phyloP scores from a whole-genome alignment of 2,888 invertebrate genomes.

The Magallana nippona region DNA sequence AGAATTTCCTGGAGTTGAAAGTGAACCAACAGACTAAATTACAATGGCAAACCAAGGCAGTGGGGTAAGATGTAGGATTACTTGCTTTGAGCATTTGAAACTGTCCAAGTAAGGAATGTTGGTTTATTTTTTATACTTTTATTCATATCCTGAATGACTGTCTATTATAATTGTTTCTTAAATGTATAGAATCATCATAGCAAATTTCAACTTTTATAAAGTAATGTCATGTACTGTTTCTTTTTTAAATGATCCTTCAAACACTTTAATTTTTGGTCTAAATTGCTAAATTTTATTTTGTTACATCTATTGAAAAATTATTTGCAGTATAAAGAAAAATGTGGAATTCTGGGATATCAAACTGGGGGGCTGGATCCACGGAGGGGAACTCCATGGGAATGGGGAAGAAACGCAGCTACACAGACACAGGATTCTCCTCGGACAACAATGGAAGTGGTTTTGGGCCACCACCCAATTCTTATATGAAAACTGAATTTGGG shows the following conservation, averaged over 20 bases:
- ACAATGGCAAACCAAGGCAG: neutral
- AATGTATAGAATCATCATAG: no score
- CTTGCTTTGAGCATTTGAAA: neutral
- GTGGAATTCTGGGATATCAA: slow-evolving; percentile 25
- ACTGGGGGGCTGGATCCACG: slow-evolving; percentile 15
- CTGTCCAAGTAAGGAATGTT: neutral
- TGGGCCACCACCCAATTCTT: neutral
- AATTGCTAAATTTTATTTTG: no score
- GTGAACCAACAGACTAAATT: neutral
- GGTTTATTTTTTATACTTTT: no score
- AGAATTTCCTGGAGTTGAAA: slow-evolving; percentile 29
- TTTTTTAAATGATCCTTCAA: no score
- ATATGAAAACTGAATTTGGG: slow-evolving; percentile 8
- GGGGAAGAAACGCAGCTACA: neutral
- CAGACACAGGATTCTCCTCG: neutral
- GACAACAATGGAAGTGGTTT: slow-evolving; percentile 13
- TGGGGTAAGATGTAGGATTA: slow-evolving; percentile 3
- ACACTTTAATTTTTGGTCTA: no score
- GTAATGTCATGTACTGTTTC: no score
- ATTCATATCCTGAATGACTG: no score
- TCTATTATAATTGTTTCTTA: no score
- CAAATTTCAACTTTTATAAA: no score
- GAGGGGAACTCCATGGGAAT: neutral
- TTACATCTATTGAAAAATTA: neutral
- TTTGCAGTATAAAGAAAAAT: neutral